A percentile compares a stretch with the other conserved stretches of the same genome.
These are phyloP conservation scores for Rana temporaria DNA, from an alignment of 2,113 vertebrate species.

Conservation along the genomic window DNA sequence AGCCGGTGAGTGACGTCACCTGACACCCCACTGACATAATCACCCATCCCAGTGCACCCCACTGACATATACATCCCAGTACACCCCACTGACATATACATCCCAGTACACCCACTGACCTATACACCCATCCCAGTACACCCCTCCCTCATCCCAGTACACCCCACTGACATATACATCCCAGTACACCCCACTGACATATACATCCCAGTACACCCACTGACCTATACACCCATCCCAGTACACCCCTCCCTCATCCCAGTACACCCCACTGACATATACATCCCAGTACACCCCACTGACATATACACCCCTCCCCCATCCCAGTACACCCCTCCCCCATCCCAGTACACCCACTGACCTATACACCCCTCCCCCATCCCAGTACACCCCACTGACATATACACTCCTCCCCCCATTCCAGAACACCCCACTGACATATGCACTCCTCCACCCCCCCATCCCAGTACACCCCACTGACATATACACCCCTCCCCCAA, in stretches of 20 bases:
- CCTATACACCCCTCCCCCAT: not conserved
- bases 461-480: not conserved
- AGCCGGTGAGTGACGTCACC: constrained; percentile 42
- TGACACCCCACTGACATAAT: not conserved
- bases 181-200: not conserved
- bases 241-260: not conserved
- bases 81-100: not conserved
- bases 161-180: no score
- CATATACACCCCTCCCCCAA: no score
- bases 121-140: not conserved
- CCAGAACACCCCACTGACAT: not conserved
- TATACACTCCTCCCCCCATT: not conserved
- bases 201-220: not conserved
- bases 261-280: not conserved
- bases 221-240: no score
- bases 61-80: not conserved
- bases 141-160: not conserved
- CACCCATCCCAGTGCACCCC: no score
- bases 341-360: not conserved
- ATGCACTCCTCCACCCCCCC: not conserved
- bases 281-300: no score
- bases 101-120: not conserved
- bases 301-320: no score
- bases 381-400: not conserved
- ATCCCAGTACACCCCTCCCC: not conserved